A percentile compares a stretch with the other conserved stretches of the same genome.
Conservation (phyloP, 2,113 vertebrate species). For the Condylura cristata region DNA sequence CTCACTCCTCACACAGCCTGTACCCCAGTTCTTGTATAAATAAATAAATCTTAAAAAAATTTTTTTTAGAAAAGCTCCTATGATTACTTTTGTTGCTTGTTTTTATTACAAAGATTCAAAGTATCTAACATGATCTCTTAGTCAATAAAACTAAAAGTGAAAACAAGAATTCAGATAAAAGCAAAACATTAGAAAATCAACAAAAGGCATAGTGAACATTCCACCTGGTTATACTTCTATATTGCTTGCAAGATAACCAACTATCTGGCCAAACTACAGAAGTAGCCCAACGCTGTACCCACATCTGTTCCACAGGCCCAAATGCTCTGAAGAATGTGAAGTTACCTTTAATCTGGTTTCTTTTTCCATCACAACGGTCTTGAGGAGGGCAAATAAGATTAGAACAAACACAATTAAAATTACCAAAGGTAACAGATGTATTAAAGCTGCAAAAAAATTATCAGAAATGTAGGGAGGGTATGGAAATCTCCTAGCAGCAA, state of each 20-base stretch:
- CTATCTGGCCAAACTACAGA: not conserved
- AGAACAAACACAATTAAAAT: conserved; percentile 96
- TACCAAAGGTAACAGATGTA: conserved; percentile 91
- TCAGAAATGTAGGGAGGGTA: conserved; percentile 90
- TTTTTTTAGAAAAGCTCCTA: too few species aligned
- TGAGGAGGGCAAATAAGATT: conserved; percentile 92
- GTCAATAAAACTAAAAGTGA: not conserved
- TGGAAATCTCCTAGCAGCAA: conserved; percentile 91
- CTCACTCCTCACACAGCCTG: too few species aligned
- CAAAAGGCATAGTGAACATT: not conserved
- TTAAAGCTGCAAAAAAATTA: conserved; percentile 91
- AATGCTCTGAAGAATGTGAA: not conserved
- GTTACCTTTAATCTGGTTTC: conserved; percentile 95
- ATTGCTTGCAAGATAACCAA: not conserved
- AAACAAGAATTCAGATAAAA: conserved; percentile 5
- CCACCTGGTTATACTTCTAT: not conserved
- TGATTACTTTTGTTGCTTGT: not conserved
- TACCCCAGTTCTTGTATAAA: too few species aligned
- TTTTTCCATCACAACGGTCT: conserved; percentile 93
- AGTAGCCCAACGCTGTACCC: not conserved
- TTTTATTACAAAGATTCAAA: not conserved
- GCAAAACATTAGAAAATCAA: not conserved
- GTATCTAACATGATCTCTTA: not conserved
- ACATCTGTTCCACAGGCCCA: not conserved
- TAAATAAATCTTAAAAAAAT: too few species aligned